Conservation (phyloP, 2,797 vertebrate genomes). For the Danio jaintianensis region DNA sequence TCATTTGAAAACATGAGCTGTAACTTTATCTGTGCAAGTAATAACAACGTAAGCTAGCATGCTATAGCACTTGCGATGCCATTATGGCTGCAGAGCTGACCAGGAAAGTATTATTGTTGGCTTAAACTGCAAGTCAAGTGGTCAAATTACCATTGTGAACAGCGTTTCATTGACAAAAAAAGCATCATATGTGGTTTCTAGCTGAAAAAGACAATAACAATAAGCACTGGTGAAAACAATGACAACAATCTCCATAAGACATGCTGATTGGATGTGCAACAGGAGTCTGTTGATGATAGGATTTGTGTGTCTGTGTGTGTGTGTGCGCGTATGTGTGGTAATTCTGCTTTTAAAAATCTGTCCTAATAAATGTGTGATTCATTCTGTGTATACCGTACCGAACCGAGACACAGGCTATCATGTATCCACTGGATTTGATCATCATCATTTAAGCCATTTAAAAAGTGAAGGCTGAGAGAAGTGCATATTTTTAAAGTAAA, state of each 20-base stretch:
- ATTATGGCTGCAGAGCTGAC: slow-evolving; percentile 30
- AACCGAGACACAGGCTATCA: neutral
- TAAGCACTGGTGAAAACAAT: slow-evolving; percentile 7
- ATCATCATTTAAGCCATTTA: neutral
- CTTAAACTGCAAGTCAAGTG: slow-evolving; percentile 42
- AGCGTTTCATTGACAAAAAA: slow-evolving; percentile 38
- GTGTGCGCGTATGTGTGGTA: too few species aligned
- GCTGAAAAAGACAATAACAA: slow-evolving; percentile 24
- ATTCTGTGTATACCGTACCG: neutral
- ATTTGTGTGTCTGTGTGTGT: too few species aligned
- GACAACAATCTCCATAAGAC: neutral
- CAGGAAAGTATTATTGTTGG: slow-evolving; percentile 36
- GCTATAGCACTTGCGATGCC: slow-evolving; percentile 24
- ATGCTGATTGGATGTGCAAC: neutral
- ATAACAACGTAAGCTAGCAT: slow-evolving; percentile 50
- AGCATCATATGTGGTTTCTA: slow-evolving; percentile 8
- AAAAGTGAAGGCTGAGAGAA: neutral
- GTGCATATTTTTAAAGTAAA: neutral
- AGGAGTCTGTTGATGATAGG: neutral
- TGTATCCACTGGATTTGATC: neutral
- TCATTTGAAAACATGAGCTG: slow-evolving; percentile 55
- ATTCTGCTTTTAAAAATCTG: neutral
- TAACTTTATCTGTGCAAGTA: slow-evolving; percentile 49
- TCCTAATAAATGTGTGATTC: neutral
- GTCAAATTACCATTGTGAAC: slow-evolving; percentile 34